Evolutionary conservation across 1,140 invertebrate species (phyloP), one percentile per base, ranked within the genome.

Genomic region (Medauroidea extradentata): DNA sequence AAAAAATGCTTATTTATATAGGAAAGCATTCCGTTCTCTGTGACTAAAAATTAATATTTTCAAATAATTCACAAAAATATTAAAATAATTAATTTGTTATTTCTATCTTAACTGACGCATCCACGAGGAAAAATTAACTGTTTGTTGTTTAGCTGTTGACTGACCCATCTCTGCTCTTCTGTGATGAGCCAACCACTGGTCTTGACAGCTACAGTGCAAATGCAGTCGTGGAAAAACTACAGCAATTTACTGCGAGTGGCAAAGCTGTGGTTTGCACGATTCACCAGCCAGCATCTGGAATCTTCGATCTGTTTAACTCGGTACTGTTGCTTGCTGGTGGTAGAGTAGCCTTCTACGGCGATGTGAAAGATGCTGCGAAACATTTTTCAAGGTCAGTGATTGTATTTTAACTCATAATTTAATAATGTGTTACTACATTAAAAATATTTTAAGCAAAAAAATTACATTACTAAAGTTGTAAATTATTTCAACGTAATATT

Each of bases 181-280:
- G 95, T 71, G 96, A 99, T 71, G 96, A 99, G 69, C 94, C 96
- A 4, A 99, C 96, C 0, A 96, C 89, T 0, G 89, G 96, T 0
- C 73, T 98, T 41, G 96, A 99, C 73, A 92, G 94, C 0, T 95
- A 86, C 67, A 96, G 94, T 69, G 95, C 95, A 0, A 85, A 88
- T 64, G 92, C 91, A 71, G 75, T 98, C 44, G 83, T 98, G n/a
- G 76, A 79, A 1, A 83, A 89, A 64, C 78, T 94, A 69, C 84
- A 84, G 41, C 41, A 65, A 25, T 21, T 63, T 11, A 70, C 72
- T 2, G 71, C 78, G n/a, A 72, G 78, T 56, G 89, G 91, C 18
- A 89, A 90, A 68, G 96, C 94, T 0, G 88, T 99, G 2, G 75
- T 99, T 21, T 95, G 93, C 69, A 97, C 95, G 13, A 98, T 99